These are phyloP conservation scores for Taeniopygia guttata DNA, from an alignment of 2,797 vertebrate genomes.

Conservation along the genomic window DNA sequence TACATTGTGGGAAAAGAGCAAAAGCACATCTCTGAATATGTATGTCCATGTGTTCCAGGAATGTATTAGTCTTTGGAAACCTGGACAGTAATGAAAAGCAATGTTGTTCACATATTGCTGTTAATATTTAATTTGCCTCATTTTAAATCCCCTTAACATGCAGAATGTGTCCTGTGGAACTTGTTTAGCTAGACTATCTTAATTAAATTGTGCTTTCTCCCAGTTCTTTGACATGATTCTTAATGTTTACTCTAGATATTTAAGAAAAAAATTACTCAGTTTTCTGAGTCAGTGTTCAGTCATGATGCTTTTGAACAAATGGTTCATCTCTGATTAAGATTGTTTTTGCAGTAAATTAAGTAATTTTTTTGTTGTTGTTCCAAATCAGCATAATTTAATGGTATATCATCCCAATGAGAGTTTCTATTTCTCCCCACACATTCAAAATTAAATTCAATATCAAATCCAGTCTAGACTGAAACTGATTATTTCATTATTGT, in stretches of 20 bases:
- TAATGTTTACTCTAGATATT: not conserved
- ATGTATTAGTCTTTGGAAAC: not conserved
- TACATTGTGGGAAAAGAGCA: not conserved
- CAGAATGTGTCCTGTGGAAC: not conserved
- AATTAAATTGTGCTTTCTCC: not conserved
- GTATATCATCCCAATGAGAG: not conserved
- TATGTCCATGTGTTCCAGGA: not conserved
- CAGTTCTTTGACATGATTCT: not conserved
- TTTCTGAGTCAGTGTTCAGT: not conserved
- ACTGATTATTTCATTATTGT: not conserved
- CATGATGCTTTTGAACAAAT: not conserved
- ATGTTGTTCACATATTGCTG: not conserved
- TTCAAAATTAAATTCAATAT: not conserved
- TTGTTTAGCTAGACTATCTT: not conserved
- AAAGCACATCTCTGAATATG: not conserved
- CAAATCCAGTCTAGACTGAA: not conserved
- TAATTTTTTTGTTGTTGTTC: not conserved
- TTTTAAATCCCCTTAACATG: not conserved
- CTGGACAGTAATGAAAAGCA: not conserved
- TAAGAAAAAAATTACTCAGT: not conserved
- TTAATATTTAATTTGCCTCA: conserved; percentile 30
- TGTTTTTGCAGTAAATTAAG: not conserved
- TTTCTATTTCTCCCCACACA: not conserved
- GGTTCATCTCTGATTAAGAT: not conserved
- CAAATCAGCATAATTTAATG: not conserved